phyloP scores from a whole-genome alignment of 2,888 invertebrate species.

The Polylopha cassiicola region DNA sequence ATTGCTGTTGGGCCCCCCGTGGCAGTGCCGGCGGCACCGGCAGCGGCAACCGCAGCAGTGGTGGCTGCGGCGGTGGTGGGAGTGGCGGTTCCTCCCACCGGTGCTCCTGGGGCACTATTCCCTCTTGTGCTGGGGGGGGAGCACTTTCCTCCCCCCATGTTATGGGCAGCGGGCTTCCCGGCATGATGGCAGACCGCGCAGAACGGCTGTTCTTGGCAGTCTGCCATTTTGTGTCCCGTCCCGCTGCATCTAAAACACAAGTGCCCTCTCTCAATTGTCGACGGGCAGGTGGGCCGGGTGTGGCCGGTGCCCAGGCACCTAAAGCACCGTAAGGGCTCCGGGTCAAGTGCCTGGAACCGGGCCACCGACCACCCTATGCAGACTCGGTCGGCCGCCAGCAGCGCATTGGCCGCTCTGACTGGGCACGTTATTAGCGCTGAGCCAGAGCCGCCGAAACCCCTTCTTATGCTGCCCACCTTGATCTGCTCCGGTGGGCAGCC shows the following conservation, averaged over 20 bases:
- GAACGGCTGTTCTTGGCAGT: not conserved
- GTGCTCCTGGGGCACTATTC: not conserved
- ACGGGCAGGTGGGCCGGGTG: not conserved
- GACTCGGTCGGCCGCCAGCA: not conserved
- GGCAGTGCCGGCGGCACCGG: too few species aligned
- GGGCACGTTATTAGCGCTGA: not conserved
- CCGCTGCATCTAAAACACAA: too few species aligned
- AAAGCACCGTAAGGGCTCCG: not conserved
- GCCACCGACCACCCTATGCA: not conserved
- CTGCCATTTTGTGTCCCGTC: not conserved
- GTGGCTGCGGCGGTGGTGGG: too few species aligned
- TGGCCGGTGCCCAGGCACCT: slow-evolving; percentile 4
- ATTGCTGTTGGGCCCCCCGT: not conserved
- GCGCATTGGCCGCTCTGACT: not conserved
- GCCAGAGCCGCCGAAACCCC: not conserved
- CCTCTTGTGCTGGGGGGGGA: not conserved
- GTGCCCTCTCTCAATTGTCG: not conserved
- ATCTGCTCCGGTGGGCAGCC: not conserved
- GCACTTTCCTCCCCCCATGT: not conserved
- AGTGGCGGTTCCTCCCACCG: too few species aligned
- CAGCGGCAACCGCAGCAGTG: too few species aligned
- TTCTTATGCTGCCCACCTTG: not conserved
- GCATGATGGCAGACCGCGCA: slow-evolving; percentile 1
- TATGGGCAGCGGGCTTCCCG: not conserved
- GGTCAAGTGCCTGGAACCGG: not conserved